A percentile compares a stretch with the other conserved stretches of the same genome.
Conservation (phyloP, 2,113 vertebrate species). For the Ceratotherium simum region DNA sequence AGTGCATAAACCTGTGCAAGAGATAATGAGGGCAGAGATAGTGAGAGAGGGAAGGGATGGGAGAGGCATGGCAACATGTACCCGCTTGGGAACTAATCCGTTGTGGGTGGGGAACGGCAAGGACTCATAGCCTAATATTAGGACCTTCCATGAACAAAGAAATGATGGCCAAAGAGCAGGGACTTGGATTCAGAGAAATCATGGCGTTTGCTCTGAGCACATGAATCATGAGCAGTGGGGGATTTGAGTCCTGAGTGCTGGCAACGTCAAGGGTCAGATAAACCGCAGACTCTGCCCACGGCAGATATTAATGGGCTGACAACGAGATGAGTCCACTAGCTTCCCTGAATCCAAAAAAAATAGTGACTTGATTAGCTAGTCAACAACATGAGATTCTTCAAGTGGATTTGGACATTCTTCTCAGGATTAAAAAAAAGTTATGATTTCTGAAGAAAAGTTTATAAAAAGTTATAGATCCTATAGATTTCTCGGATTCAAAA, state of each 20-base stretch:
- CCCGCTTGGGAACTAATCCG: neutral
- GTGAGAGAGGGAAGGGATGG: neutral
- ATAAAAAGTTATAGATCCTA: neutral
- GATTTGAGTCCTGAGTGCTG: neutral
- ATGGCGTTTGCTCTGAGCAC: neutral
- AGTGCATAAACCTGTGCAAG: neutral
- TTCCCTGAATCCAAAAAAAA: neutral
- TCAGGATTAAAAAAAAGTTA: slow-evolving; percentile 20
- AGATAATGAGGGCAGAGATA: accelerated
- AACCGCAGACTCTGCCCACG: neutral
- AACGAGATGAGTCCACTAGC: neutral
- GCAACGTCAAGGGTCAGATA: slow-evolving; percentile 15
- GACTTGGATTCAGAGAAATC: neutral
- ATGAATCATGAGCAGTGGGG: neutral
- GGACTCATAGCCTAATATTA: neutral
- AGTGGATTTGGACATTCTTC: slow-evolving; percentile 19
- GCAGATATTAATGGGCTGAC: neutral
- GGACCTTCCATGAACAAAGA: neutral
- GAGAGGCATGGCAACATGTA: accelerated
- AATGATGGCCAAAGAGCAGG: neutral
- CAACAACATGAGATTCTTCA: neutral
- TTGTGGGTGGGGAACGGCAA: neutral
- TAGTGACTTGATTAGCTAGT: neutral
- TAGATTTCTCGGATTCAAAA: neutral
- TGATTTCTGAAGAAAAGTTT: slow-evolving; percentile 31